These are phyloP conservation scores for Cyprinus carpio DNA, from an alignment of 2,113 vertebrate species.

Conservation along the genomic window DNA sequence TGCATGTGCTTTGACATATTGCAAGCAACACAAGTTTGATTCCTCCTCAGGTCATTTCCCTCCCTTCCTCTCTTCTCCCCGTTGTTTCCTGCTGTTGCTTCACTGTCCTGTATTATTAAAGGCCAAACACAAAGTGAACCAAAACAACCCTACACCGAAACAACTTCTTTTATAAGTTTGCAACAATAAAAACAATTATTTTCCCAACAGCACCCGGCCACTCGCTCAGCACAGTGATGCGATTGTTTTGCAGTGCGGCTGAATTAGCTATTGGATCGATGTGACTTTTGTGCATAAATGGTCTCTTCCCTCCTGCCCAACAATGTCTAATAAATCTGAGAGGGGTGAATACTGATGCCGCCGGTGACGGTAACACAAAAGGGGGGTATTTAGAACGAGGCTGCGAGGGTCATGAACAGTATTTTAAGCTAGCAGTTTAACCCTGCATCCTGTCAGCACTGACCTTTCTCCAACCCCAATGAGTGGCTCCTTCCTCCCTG, in stretches of 20 bases:
- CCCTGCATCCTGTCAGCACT: constrained; percentile 96
- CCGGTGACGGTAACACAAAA: constrained; percentile 92
- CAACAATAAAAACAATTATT: neutral
- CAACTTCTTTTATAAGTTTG: neutral
- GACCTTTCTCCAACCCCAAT: constrained; percentile 99
- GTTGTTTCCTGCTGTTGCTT: neutral
- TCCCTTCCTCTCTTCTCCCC: neutral
- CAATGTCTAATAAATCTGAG: constrained; percentile 96
- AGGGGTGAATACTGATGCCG: constrained; percentile 90
- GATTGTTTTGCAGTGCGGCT: constrained; percentile 75
- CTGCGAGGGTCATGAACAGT: constrained; percentile 95
- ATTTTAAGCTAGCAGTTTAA: constrained; percentile 99
- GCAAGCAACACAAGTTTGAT: neutral
- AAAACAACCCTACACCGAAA: neutral
- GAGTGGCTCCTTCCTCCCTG: constrained; percentile 93
- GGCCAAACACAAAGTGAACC: neutral
- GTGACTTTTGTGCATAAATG: constrained; percentile 79
- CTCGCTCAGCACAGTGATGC: constrained; percentile 65
- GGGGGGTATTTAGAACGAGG: constrained; percentile 95
- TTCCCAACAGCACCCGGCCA: neutral
- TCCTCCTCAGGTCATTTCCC: neutral
- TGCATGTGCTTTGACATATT: neutral
- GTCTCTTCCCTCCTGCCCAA: constrained; percentile 75
- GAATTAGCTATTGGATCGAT: constrained; percentile 82
- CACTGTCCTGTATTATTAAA: constrained; percentile 1